Conservation (phyloP, 2,888 invertebrate genomes). For the Cryptosula pallasiana region DNA sequence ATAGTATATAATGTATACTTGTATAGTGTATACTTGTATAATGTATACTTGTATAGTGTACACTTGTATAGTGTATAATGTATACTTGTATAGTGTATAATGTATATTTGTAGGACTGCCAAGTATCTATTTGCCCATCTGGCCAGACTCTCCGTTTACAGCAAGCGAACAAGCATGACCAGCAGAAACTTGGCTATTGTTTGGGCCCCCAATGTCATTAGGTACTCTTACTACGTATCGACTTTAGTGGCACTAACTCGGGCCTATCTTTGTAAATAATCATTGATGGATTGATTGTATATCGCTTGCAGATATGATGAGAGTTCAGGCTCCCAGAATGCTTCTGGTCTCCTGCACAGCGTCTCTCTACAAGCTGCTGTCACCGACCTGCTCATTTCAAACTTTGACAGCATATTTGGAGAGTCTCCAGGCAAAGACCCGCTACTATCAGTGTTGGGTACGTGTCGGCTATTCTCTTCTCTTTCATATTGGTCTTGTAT, state of each 20-base stretch:
- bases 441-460: too few relatives aligned
- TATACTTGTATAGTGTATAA: too few relatives aligned
- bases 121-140: constrained; percentile 90
- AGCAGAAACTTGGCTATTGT: constrained; percentile 96
- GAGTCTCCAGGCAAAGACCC: constrained; percentile 31
- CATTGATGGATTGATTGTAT: background rate
- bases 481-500: too few relatives aligned
- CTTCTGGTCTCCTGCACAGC: constrained; percentile 60
- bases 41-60: too few relatives aligned
- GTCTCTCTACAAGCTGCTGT: constrained; percentile 82
- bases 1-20: too few relatives aligned
- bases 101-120: constrained; percentile 67
- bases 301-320: background rate
- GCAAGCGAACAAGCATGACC: constrained; percentile 89
- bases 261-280: too few relatives aligned
- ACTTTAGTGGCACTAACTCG: too few relatives aligned
- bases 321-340: background rate
- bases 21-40: too few relatives aligned
- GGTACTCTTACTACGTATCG: constrained; percentile 56
- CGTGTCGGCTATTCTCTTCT: too few relatives aligned
- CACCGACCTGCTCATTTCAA: constrained; percentile 90
- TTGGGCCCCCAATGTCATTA: constrained; percentile 86
- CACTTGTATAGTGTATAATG: too few relatives aligned
- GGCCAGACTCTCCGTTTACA: constrained; percentile 79
- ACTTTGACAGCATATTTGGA: constrained; percentile 61